phyloP scores from a whole-genome alignment of 2,888 invertebrate species.

The Lamellibrachia satsuma region DNA sequence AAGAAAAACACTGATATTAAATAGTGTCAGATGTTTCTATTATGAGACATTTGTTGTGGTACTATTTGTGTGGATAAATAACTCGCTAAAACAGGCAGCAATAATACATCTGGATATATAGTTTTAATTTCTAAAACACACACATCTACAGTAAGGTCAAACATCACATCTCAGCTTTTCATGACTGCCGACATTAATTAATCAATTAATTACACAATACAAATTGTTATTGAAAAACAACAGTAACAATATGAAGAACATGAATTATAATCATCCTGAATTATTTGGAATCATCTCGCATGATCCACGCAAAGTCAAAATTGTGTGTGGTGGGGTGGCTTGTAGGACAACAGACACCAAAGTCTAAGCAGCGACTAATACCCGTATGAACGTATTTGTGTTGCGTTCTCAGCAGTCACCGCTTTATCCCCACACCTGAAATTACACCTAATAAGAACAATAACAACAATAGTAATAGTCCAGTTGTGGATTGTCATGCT shows the following conservation, averaged over 20 bases:
- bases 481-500: background rate
- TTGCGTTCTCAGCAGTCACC: conserved; percentile 17
- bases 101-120: conserved; percentile 7
- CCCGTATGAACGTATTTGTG: conserved; percentile 1
- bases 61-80: background rate
- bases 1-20: too few relatives aligned
- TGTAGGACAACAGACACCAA: background rate
- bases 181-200: background rate
- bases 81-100: background rate
- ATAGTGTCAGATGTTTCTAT: too few relatives aligned
- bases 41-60: background rate
- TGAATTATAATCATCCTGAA: conserved; percentile 11
- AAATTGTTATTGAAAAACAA: conserved; percentile 10
- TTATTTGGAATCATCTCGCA: conserved; percentile 11
- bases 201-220: background rate
- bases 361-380: background rate
- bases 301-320: conserved; percentile 17
- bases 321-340: background rate
- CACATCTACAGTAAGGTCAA: background rate
- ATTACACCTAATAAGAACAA: background rate
- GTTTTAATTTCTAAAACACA: background rate
- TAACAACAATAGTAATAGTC: background rate
- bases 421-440: background rate
- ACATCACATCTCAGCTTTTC: conserved; percentile 17
- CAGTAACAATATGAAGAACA: conserved; percentile 10